phyloP scores from a whole-genome alignment of 2,113 vertebrate species.

The Sylvia atricapilla region DNA sequence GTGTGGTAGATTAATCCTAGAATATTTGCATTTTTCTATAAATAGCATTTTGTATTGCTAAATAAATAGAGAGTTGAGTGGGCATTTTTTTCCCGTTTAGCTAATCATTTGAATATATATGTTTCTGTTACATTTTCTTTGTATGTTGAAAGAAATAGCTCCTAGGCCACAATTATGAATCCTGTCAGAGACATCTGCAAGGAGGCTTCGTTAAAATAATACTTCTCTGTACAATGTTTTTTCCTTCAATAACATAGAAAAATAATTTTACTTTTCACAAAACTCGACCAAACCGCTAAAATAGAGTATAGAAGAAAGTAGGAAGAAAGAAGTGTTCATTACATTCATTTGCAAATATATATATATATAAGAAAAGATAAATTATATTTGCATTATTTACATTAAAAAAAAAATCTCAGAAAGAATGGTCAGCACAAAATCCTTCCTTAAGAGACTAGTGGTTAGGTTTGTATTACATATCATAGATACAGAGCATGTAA shows the following conservation, averaged over 20 bases:
- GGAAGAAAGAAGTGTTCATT: background rate
- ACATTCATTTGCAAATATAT: background rate
- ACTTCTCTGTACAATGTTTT: background rate
- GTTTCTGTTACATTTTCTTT: background rate
- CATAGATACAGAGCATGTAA: background rate
- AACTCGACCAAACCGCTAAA: background rate
- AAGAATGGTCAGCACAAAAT: background rate
- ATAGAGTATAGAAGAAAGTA: background rate
- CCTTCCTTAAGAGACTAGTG: background rate
- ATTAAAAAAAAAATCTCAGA: background rate
- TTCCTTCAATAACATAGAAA: background rate
- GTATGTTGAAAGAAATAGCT: background rate
- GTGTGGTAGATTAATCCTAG: slow-evolving; percentile 48
- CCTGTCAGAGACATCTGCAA: background rate
- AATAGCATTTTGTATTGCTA: slow-evolving; percentile 42
- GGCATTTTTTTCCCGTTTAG: background rate
- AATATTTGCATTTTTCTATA: slow-evolving; percentile 65
- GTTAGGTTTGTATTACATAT: background rate
- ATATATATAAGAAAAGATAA: background rate
- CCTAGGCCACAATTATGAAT: background rate
- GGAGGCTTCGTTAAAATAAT: background rate
- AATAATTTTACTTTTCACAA: background rate
- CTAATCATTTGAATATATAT: slow-evolving; percentile 32
- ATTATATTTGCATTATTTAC: background rate
- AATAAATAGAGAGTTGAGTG: background rate